Conservation (phyloP, 2,888 invertebrate species). For the Notodonta dromedarius region DNA sequence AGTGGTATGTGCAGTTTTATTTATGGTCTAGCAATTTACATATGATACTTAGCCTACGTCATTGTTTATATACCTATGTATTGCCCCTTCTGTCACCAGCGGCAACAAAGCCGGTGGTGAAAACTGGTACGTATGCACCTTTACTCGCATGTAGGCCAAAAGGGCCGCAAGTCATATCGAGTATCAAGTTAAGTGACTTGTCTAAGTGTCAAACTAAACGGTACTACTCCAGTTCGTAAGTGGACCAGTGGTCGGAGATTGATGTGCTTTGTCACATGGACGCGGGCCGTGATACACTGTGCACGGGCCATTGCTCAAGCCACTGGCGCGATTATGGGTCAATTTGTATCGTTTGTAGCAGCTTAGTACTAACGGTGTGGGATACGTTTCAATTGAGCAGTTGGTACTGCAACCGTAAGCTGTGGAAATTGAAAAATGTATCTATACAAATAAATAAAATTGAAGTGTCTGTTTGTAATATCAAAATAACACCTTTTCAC, state of each 20-base stretch:
- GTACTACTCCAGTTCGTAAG: conserved; percentile 45
- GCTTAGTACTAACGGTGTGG: not conserved
- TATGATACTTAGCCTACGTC: too few species aligned
- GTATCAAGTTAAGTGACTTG: conserved; percentile 4
- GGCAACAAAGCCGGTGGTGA: too few species aligned
- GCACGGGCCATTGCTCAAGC: conserved; percentile 48
- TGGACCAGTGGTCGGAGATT: conserved; percentile 68
- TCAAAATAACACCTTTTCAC: too few species aligned
- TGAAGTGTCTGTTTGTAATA: too few species aligned
- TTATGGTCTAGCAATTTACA: too few species aligned
- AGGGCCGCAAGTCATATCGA: not conserved
- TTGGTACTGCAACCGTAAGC: not conserved
- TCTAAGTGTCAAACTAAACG: conserved; percentile 35
- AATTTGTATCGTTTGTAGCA: conserved; percentile 37
- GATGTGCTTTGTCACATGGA: conserved; percentile 69
- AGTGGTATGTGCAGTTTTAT: too few species aligned
- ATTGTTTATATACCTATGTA: too few species aligned
- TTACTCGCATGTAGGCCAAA: not conserved
- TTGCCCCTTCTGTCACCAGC: too few species aligned
- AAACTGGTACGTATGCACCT: not conserved
- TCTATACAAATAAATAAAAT: too few species aligned
- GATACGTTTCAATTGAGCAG: not conserved
- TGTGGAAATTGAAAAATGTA: not conserved
- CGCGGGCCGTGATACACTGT: conserved; percentile 40
- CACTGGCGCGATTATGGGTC: conserved; percentile 46